Conservation (phyloP, 2,888 invertebrate genomes). For the Lasioglossum malachurum region DNA sequence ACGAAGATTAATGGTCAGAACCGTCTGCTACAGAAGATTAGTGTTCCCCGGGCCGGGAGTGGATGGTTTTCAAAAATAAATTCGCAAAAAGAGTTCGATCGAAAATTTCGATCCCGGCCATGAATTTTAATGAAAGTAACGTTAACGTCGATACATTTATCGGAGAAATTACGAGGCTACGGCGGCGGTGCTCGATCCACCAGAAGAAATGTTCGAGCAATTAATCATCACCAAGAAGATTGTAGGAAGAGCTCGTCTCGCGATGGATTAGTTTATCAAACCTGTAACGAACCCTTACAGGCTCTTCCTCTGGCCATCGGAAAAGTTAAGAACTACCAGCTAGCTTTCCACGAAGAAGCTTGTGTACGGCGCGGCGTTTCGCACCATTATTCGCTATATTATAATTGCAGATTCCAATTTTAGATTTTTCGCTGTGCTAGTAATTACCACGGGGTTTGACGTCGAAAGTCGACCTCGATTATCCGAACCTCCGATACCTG, state of each 20-base stretch:
- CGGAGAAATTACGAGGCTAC: slow-evolving; percentile 5
- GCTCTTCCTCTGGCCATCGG: background rate
- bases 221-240: slow-evolving; percentile 20
- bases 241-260: slow-evolving; percentile 18
- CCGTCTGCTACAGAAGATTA: slow-evolving; percentile 12
- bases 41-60: slow-evolving; percentile 2
- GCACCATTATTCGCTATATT: background rate
- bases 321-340: slow-evolving; percentile 5
- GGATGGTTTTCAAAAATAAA: background rate
- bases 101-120: background rate
- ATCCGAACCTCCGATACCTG: background rate
- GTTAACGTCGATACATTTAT: slow-evolving; percentile 9
- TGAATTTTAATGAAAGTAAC: slow-evolving; percentile 14
- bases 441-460: background rate
- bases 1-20: slow-evolving; percentile 40
- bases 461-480: background rate
- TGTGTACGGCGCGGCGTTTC: background rate
- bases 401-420: background rate
- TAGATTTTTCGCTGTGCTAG: background rate
- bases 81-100: background rate
- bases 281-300: slow-evolving; percentile 14
- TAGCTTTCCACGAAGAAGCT: background rate
- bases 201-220: slow-evolving; percentile 5
- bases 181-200: background rate
- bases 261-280: slow-evolving; percentile 26